Percentiles rank a stretch among this genome's conserved stretches.
phyloP scores from a whole-genome alignment of 2,888 invertebrate genomes.

The Leptodirus hochenwartii region DNA sequence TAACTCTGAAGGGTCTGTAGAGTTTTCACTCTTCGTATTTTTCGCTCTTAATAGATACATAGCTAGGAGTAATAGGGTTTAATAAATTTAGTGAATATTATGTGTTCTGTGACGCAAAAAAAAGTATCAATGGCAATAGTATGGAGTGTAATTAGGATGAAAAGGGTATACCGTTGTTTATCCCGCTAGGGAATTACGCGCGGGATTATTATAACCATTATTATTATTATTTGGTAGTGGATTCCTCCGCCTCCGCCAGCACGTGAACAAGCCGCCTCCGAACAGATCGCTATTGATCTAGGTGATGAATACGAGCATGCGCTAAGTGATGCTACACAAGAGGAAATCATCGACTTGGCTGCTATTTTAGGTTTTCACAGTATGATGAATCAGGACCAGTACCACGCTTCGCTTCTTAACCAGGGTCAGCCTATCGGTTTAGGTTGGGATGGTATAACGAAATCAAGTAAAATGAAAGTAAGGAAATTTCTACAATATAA shows the following conservation, averaged over 20 bases:
- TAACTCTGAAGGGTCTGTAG: no score
- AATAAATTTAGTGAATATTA: no score
- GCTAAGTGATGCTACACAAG: slow-evolving; percentile 73
- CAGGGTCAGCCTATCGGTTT: slow-evolving; percentile 79
- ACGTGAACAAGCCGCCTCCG: slow-evolving; percentile 65
- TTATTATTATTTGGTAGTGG: slow-evolving; percentile 44
- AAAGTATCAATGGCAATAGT: no score
- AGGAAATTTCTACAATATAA: no score
- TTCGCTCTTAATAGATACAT: no score
- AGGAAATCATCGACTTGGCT: slow-evolving; percentile 97
- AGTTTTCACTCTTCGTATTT: no score
- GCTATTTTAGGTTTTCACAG: slow-evolving; percentile 98
- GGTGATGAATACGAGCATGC: slow-evolving; percentile 90
- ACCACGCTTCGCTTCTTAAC: slow-evolving; percentile 87
- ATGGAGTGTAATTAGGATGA: no score
- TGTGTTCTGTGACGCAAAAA: no score
- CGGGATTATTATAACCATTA: no score
- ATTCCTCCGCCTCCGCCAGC: slow-evolving; percentile 55
- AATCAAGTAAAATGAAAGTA: slow-evolving; percentile 81
- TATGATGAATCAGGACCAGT: slow-evolving; percentile 99
- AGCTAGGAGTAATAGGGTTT: no score
- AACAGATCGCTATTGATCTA: slow-evolving; percentile 83
- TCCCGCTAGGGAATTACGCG: no score
- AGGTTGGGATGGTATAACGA: slow-evolving; percentile 90
- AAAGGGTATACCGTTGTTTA: no score